Evolutionary conservation across 2,113 vertebrate genomes (phyloP).

Genomic region (Trogon surrucura): DNA sequence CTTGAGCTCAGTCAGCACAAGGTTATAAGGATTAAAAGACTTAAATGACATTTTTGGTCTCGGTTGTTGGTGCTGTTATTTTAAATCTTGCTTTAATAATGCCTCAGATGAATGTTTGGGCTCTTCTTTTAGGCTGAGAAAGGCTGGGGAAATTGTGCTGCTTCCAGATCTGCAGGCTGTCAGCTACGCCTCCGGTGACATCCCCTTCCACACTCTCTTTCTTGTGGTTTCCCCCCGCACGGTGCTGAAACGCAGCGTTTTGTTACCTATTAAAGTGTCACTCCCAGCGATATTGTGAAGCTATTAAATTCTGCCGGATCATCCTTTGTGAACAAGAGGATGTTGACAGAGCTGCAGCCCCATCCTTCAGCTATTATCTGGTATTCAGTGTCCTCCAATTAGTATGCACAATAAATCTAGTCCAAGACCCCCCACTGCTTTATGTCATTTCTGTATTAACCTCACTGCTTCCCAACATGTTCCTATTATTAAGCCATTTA

Average conservation of each 20-base stretch:
- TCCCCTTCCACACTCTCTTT: conserved; percentile 45
- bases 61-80: not conserved
- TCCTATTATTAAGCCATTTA: conserved; percentile 80
- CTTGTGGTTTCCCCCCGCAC: conserved; percentile 24
- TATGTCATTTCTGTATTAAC: conserved; percentile 78
- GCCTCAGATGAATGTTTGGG: not conserved
- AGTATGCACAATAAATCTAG: conserved; percentile 70
- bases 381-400: conserved; percentile 77
- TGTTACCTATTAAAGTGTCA: conserved; percentile 66
- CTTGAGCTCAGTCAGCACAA: not conserved
- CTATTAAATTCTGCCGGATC: conserved; percentile 73
- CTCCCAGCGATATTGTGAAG: conserved; percentile 55
- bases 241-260: conserved; percentile 51
- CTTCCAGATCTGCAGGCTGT: not conserved
- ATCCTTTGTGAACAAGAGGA: conserved; percentile 73
- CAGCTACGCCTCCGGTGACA: not conserved
- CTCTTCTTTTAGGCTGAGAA: not conserved
- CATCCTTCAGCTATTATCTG: conserved; percentile 74
- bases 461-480: conserved; percentile 75
- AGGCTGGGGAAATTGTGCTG: not conserved
- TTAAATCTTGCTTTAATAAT: not conserved
- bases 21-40: not conserved
- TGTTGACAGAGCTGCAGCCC: conserved; percentile 64
- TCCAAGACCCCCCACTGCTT: conserved; percentile 72
- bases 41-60: not conserved